phyloP scores from a whole-genome alignment of 2,888 invertebrate genomes.

The Netelia fuscicornis region DNA sequence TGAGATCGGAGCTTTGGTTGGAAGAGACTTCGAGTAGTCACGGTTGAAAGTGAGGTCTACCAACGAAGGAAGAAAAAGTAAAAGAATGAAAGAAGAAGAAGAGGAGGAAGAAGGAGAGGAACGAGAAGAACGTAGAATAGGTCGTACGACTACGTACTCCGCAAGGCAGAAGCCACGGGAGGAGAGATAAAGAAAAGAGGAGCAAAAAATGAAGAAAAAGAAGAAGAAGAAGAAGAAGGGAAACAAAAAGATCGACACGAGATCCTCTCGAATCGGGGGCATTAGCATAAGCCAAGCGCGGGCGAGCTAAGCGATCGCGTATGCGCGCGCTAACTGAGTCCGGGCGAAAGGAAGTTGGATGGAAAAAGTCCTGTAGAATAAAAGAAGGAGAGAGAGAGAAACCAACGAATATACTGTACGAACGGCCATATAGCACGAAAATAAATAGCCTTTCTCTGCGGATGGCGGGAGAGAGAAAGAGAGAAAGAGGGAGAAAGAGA shows the following conservation, averaged over 20 bases:
- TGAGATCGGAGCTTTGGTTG: background rate
- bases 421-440: slow-evolving; percentile 81
- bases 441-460: slow-evolving; percentile 81
- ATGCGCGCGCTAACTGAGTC: slow-evolving; percentile 58
- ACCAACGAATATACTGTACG: slow-evolving; percentile 38
- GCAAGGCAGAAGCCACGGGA: slow-evolving; percentile 62
- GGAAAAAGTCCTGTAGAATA: slow-evolving; percentile 18
- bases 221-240: slow-evolving; percentile 47
- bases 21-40: slow-evolving; percentile 15
- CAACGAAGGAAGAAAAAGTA: slow-evolving; percentile 13
- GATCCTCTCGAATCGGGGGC: slow-evolving; percentile 74
- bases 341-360: slow-evolving; percentile 17
- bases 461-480: slow-evolving; percentile 72
- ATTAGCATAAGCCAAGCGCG: slow-evolving; percentile 82
- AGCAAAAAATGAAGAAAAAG: slow-evolving; percentile 28
- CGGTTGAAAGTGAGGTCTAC: slow-evolving; percentile 43
- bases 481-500: slow-evolving; percentile 14
- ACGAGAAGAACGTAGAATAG: slow-evolving; percentile 50
- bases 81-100: slow-evolving; percentile 48
- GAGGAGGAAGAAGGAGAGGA: slow-evolving; percentile 18
- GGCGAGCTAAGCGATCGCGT: slow-evolving; percentile 77
- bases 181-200: slow-evolving; percentile 55
- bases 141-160: slow-evolving; percentile 31
- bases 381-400: slow-evolving; percentile 28
- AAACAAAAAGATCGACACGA: slow-evolving; percentile 50